These are phyloP conservation scores for Cataglyphis altisquamis DNA, from an alignment of 2,888 invertebrate species.

Conservation along the genomic window DNA sequence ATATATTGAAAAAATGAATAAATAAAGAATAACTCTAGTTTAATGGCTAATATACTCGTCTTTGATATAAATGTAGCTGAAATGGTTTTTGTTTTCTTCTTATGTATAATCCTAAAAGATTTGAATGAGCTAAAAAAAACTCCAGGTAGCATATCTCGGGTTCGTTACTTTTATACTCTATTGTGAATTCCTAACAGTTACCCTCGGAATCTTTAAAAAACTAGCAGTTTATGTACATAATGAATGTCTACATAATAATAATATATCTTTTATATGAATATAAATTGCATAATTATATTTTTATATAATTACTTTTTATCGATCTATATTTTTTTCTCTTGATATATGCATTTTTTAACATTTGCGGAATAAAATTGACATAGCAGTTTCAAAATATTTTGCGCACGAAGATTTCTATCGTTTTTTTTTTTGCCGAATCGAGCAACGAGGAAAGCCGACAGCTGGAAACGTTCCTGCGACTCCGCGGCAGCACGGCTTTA, in stretches of 20 bases:
- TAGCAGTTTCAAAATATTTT: neutral
- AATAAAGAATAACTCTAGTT: too few relatives aligned
- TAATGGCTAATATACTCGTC: neutral
- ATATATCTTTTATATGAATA: neutral
- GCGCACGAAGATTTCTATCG: neutral
- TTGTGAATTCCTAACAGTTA: neutral
- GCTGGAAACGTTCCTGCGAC: constrained; percentile 46
- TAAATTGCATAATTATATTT: neutral
- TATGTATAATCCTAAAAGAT: neutral
- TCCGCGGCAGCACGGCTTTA: constrained; percentile 27
- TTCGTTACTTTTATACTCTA: neutral
- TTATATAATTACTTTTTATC: neutral
- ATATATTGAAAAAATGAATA: too few relatives aligned
- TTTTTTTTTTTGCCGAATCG: neutral
- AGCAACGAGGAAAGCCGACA: constrained; percentile 15
- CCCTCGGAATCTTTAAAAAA: neutral
- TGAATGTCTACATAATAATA: neutral
- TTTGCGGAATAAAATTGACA: neutral
- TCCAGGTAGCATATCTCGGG: neutral
- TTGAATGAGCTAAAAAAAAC: neutral
- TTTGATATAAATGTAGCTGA: neutral
- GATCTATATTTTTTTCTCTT: neutral
- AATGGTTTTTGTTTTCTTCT: neutral
- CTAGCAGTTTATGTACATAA: neutral
- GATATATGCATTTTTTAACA: neutral